phyloP scores from a whole-genome alignment of 1,140 invertebrate species.

The Drosophila suzukii region DNA sequence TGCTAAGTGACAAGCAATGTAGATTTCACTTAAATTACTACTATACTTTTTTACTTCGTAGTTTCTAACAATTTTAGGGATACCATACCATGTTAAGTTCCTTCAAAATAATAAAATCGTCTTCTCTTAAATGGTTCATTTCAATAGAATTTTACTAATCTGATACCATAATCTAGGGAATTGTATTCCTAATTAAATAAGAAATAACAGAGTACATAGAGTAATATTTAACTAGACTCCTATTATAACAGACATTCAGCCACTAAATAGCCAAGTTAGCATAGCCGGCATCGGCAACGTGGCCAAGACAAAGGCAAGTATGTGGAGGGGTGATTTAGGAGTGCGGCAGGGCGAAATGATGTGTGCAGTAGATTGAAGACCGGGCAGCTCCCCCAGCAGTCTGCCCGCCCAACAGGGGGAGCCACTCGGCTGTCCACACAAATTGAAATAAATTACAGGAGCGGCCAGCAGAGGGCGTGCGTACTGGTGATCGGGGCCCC shows the following conservation, averaged over 20 bases:
- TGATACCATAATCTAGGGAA: too few species aligned
- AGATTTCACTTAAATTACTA: too few species aligned
- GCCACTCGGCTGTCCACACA: constrained; percentile 73
- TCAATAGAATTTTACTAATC: too few species aligned
- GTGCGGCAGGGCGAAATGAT: constrained; percentile 50
- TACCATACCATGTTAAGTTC: too few species aligned
- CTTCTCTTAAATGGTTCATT: too few species aligned
- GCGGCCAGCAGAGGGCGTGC: constrained; percentile 54
- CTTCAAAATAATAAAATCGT: too few species aligned
- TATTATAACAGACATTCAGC: neutral
- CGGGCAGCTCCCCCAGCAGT: constrained; percentile 29
- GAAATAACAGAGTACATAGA: neutral
- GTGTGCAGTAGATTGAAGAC: constrained; percentile 79
- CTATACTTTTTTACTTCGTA: too few species aligned
- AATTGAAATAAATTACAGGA: constrained; percentile 82
- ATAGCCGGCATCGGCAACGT: neutral
- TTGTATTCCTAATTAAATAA: too few species aligned
- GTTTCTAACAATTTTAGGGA: too few species aligned
- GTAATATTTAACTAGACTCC: neutral
- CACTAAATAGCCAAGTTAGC: constrained; percentile 1
- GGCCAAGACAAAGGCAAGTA: constrained; percentile 53
- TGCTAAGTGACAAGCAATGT: too few species aligned
- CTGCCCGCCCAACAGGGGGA: constrained; percentile 29
- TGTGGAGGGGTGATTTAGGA: constrained; percentile 67
- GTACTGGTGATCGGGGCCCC: constrained; percentile 28